These are phyloP conservation scores for Cladopsammia gracilis DNA, from an alignment of 64 coral and sea anemone species.

Conservation along the genomic window DNA sequence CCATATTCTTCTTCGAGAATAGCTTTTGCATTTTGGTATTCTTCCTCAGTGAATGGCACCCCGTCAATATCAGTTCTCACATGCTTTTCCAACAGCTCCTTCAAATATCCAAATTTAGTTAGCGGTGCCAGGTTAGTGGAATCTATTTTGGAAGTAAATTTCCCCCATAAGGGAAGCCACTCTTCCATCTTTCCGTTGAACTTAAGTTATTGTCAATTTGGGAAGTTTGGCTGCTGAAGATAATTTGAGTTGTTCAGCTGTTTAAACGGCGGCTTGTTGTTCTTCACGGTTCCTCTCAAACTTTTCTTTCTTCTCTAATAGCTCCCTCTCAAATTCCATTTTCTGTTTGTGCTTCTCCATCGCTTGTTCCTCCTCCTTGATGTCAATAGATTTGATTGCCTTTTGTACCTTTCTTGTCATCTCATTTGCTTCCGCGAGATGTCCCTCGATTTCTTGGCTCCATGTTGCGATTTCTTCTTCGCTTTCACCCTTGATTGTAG, in stretches of 20 bases:
- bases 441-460: slow-evolving; percentile 23
- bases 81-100: background rate
- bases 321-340: too few relatives aligned
- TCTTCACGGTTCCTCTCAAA: too few relatives aligned
- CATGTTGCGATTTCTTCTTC: slow-evolving; percentile 57
- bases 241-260: too few relatives aligned
- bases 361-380: background rate
- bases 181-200: slow-evolving; percentile 59
- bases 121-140: slow-evolving; percentile 3
- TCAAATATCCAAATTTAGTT: slow-evolving; percentile 62
- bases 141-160: slow-evolving; percentile 44
- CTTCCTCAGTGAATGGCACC: slow-evolving; percentile 43
- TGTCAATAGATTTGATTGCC: background rate
- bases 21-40: background rate
- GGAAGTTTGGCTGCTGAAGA: slow-evolving; percentile 73
- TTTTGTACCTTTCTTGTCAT: background rate
- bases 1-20: slow-evolving; percentile 33
- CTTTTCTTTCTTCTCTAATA: too few relatives aligned
- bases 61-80: slow-evolving; percentile 17
- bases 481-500: slow-evolving; percentile 42
- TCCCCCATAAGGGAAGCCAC: slow-evolving; percentile 65
- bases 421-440: slow-evolving; percentile 11
- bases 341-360: background rate
- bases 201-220: slow-evolving; percentile 45
- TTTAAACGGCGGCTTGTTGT: too few relatives aligned